Evolutionary conservation across 2,113 vertebrate species (phyloP), one percentile per base, ranked within the genome.

Genomic region (Nycticorax nycticorax): DNA sequence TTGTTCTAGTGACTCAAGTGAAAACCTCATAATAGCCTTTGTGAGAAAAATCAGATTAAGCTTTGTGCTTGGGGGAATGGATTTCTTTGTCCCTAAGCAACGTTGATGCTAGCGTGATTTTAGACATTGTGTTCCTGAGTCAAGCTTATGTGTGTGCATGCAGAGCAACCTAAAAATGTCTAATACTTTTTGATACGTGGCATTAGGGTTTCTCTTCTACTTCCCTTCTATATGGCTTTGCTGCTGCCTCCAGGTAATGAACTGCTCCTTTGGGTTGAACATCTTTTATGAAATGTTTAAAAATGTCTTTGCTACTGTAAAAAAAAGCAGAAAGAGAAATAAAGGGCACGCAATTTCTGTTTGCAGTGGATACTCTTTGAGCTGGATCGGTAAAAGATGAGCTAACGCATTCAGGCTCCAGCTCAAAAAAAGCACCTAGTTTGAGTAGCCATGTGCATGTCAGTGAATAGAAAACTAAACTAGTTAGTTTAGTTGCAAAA

Each of bases 11-110:
- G 77, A 76, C 66, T 85, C 62, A 45, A 33, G 41, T 41, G 48
- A 66, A 96, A 94, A 79, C 14, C 37, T 89, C 19, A 4, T 19
- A 33, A 59, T 3, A 66, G 56, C 14, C 23, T 85, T 63, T 66
- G 64, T 33, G 21, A 72, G 28, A 71, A 84, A 95, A 74, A 82
- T 93, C 35, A 33, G 73, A 57, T 89, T 66, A 79, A 81, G 39
- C n/a, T 92, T 69, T 95, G 39, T 0, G 6, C 62, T 82, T 41
- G 41, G 14, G 35, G 37, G 16, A 78, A 79, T 30, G 23, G 56
- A 73, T 91, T 91, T 74, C 35, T 82, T 81, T 53, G 75, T 74
- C 52, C 68, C 43, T 81, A 48, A 84, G 50, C 26, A 56, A 30
- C 14, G 33, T 14, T 78, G 55, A 43, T 41, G 21, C 17, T 59